Base-by-base conservation (phyloP, 2,797 vertebrate species). In the Notolepis coatsorum region DNA sequence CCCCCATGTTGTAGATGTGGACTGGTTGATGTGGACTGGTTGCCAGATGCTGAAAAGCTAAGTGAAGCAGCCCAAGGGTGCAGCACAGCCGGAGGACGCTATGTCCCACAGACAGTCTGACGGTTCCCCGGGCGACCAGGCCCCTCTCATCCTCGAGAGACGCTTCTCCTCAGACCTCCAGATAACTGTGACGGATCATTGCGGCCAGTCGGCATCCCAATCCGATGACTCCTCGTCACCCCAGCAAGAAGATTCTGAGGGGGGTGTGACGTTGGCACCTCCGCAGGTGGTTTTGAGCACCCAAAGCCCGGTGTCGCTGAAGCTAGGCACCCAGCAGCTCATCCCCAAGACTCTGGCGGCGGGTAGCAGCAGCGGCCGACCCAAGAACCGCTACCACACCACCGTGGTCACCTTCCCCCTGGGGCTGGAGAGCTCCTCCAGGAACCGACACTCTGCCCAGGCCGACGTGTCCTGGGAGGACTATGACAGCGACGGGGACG, bases 271-370 rank as follows among this genome's bases (percentile, higher is more conserved):
- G 0, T 60, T 2, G 0, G 71, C 76, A 2, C 64, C 72, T 47
- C 47, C 30, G 5, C 42, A 18, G 25, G 62, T 95, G n/a, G 0
- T 97, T 42, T 87, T 98, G 48, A 99, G 96, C 92, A 98, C 96
- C 0, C 75, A 93, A 10, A 97, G 96, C 60, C 79, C 91, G 0
- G 95, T 76, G 0, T 93, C 95, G 0, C 86, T 80, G 10, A 96
- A 94, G 73, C 53, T 90, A 39, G 96, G 97, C 9, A 94, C 89
- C 0, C 89, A 93, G 18, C 97, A 99, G 90, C 84, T 98, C 46
- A 98, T 99, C 59, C 97, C 97, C 24, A 94, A 84, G 49, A 89
- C 78, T 78, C 51, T 99, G 82, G 96, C 95, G 0, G 61, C 84
- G 41, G 48, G 96, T 95, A 0, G 61, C 84, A 39, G 48, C 67